Conservation (phyloP, 2,888 invertebrate species). For the Pogonocherus hispidulus region DNA sequence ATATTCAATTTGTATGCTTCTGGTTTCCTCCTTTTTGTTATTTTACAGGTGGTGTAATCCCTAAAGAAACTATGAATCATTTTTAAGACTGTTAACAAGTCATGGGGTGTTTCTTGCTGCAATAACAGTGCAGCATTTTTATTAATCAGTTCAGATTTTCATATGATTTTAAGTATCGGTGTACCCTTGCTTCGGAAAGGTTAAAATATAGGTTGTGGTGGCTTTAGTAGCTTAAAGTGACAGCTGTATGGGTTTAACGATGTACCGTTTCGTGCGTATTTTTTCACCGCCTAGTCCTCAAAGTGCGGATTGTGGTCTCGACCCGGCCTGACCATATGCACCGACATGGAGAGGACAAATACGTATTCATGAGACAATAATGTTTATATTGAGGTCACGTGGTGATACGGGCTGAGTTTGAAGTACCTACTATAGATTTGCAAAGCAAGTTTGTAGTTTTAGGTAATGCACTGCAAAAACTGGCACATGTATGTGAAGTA, state of each 20-base stretch:
- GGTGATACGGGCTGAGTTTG: conserved; percentile 50
- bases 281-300: conserved; percentile 26
- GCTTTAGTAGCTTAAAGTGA: conserved; percentile 15
- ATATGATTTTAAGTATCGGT: not conserved
- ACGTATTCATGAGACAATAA: conserved; percentile 63
- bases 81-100: too few species aligned
- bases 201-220: conserved; percentile 6
- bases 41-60: too few species aligned
- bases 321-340: conserved; percentile 50
- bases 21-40: too few species aligned
- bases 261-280: conserved; percentile 21
- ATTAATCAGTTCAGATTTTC: not conserved
- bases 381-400: conserved; percentile 65
- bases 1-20: too few species aligned
- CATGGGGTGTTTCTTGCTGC: too few species aligned
- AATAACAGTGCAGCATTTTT: too few species aligned
- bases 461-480: conserved; percentile 65
- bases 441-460: conserved; percentile 64
- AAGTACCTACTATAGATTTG: conserved; percentile 59
- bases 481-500: conserved; percentile 58
- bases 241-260: conserved; percentile 23
- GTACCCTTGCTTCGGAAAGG: not conserved
- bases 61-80: too few species aligned
- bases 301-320: conserved; percentile 33
- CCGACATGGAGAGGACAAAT: conserved; percentile 54